Percentiles rank a stretch among this genome's conserved stretches.
Conservation (phyloP, 2,113 vertebrate species). For the Globicephala melas region DNA sequence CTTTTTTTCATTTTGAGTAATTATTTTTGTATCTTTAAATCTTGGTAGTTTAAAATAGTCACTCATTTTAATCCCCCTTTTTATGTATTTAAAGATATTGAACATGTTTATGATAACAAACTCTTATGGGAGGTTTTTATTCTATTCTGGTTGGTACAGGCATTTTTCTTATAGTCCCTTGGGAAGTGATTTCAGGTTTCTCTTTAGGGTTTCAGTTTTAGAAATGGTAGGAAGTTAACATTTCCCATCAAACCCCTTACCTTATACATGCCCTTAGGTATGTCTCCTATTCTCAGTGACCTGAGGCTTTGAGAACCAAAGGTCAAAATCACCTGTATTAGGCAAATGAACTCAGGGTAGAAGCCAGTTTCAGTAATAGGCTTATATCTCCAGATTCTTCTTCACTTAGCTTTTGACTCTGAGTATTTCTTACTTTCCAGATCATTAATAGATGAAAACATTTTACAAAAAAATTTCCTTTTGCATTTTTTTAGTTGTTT, state of each 20-base stretch:
- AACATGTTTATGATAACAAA: not conserved
- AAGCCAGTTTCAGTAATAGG: not conserved
- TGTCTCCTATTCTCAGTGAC: not conserved
- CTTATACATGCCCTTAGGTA: not conserved
- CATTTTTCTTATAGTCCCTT: not conserved
- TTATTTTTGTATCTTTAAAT: slow-evolving; percentile 14
- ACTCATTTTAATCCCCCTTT: not conserved
- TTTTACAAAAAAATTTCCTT: not conserved
- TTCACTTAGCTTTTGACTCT: not conserved
- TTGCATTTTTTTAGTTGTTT: not conserved
- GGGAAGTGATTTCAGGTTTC: not conserved
- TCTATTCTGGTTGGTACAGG: not conserved
- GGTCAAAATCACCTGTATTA: not conserved
- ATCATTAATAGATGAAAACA: not conserved
- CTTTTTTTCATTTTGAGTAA: slow-evolving; percentile 23
- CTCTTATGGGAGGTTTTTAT: not conserved
- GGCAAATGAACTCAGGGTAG: not conserved
- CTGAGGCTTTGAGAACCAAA: not conserved
- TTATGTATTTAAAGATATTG: not conserved
- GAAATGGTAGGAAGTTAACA: not conserved
- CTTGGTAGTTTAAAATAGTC: not conserved
- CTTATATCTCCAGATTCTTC: not conserved
- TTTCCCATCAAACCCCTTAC: not conserved
- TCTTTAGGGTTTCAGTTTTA: not conserved
- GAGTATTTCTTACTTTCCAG: not conserved